Evolutionary conservation across 1,140 invertebrate species (phyloP), one percentile per base, ranked within the genome.

Genomic region (Habropoda laboriosa): DNA sequence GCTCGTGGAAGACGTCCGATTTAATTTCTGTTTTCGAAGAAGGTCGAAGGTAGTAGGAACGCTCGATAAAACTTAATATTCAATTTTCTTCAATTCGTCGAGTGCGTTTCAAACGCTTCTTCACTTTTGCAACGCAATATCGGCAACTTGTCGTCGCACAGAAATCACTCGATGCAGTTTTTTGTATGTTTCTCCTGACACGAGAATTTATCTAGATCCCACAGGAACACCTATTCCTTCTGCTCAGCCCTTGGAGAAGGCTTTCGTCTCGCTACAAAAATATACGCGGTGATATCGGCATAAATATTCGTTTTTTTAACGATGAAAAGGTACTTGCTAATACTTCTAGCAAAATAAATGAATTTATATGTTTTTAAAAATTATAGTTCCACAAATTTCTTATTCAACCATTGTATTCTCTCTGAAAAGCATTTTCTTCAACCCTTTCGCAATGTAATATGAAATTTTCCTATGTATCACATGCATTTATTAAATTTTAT

Each of bases 131-230:
- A n/a, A 57, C 38, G 55, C 21, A 60, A 72, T 60, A 72, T 72
- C 55, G 70, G 55, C 21, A 58, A 60, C 53, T 72, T 60, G 70
- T 60, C 70, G 70, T 38, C 40, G 16, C 21, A 18, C 21, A 72
- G 70, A 42, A 72, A 72, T 72, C 70, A 60, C 40, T 58, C 53
- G 70, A 72, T 45, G 30, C 55, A 45, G 40, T 60, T 72, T 45
- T 42, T 21, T 42, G 55, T 60, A 35, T 32, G 55, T 60, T 45
- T 58, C 70, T 24, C n/a, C 4, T 13, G 27, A 3, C 30, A 24
- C 27, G 40, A 72, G 70, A 24, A 72, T 72, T 58, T 45, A 72
- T 72, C 70, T 24, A 38, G 53, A 24, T 72, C 70, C 70, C 53
- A n/a, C 40, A 47, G 55, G 53, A 60, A 21, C 53, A n/a, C 24